Evolutionary conservation across 2,113 vertebrate species (phyloP).

Genomic region (Genyomyrus donnyi): DNA sequence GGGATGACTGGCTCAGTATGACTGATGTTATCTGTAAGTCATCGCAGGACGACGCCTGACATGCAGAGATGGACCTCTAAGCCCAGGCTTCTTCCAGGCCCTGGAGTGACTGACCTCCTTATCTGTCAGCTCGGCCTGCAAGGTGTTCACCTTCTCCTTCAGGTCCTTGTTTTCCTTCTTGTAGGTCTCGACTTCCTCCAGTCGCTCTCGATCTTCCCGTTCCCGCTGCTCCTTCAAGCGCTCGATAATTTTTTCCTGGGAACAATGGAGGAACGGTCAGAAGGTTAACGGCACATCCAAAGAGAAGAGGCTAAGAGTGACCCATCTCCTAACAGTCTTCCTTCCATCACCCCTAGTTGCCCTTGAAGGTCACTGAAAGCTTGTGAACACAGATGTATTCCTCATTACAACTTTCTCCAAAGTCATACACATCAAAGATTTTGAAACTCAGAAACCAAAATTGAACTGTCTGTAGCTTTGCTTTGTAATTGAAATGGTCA

Average conservation of each 20-base stretch:
- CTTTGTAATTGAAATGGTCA: neutral
- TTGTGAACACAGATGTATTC: neutral
- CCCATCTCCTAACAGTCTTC: neutral
- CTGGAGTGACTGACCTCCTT: constrained; percentile 63
- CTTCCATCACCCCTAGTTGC: neutral
- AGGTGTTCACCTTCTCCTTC: constrained; percentile 78
- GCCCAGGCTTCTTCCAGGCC: neutral
- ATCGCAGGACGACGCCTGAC: neutral
- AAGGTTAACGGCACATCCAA: neutral
- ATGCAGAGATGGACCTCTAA: neutral
- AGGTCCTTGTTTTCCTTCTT: constrained; percentile 90
- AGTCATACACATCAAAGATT: neutral
- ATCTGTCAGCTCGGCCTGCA: constrained; percentile 76
- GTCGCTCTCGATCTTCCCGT: constrained; percentile 78
- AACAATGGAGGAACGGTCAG: constrained; percentile 8
- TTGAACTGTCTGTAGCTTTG: constrained; percentile 6
- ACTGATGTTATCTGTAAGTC: neutral
- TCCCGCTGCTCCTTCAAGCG: constrained; percentile 85
- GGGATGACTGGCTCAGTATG: neutral
- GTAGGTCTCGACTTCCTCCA: constrained; percentile 81
- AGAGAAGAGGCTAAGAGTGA: neutral
- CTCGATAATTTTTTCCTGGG: constrained; percentile 91
- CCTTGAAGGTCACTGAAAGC: neutral
- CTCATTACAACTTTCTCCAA: neutral
- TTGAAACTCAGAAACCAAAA: constrained; percentile 15